Evolutionary conservation across 2,888 invertebrate species (phyloP).

Genomic region (Pogonocherus hispidulus): DNA sequence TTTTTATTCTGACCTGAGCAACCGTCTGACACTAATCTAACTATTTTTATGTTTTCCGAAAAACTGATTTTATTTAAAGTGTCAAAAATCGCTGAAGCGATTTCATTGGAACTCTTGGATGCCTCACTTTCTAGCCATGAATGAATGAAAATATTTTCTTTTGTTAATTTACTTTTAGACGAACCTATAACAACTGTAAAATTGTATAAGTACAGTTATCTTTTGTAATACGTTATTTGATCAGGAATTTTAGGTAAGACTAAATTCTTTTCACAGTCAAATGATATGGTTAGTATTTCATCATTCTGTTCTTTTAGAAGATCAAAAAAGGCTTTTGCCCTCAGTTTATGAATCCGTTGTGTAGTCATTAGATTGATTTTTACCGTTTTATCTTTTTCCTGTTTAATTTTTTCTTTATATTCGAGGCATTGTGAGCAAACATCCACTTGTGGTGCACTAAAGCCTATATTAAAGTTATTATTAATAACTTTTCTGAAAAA

Average conservation of each 20-base stretch:
- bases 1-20: conserved; percentile 20
- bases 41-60: background rate
- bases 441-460: conserved; percentile 49
- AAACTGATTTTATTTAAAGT: background rate
- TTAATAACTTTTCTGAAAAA: background rate
- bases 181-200: conserved; percentile 3
- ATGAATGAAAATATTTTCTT: background rate
- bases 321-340: conserved; percentile 15
- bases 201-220: conserved; percentile 15
- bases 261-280: conserved; percentile 8
- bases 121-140: background rate
- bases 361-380: conserved; percentile 44
- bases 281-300: background rate
- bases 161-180: background rate
- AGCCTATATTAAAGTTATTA: conserved; percentile 50
- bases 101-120: conserved; percentile 11
- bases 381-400: conserved; percentile 39
- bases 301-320: conserved; percentile 1
- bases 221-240: conserved; percentile 9
- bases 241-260: conserved; percentile 2
- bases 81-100: conserved; percentile 11
- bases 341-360: conserved; percentile 9
- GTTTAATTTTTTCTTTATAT: conserved; percentile 49
- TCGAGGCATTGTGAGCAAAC: conserved; percentile 51
- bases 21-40: conserved; percentile 7